Evolutionary conservation across 1,140 invertebrate genomes (phyloP).

Genomic region (Macrosteles quadrilineatus): DNA sequence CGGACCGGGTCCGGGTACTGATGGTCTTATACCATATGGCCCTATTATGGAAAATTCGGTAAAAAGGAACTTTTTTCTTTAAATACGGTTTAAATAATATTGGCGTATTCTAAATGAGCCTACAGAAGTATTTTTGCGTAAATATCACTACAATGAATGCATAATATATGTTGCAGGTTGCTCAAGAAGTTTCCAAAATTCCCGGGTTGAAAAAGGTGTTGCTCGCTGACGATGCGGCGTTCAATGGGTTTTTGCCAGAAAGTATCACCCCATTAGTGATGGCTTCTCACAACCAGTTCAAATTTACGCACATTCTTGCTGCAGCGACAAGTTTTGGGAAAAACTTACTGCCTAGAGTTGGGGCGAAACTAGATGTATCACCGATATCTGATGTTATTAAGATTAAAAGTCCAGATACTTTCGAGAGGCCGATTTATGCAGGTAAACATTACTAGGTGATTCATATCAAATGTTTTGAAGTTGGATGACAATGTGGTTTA

Average conservation of each 20-base stretch:
- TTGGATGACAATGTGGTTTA: too few species aligned
- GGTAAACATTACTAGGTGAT: too few species aligned
- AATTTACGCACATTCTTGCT: slow-evolving; percentile 92
- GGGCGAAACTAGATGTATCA: slow-evolving; percentile 92
- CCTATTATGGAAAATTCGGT: too few species aligned
- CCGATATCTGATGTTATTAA: slow-evolving; percentile 93
- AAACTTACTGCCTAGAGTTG: slow-evolving; percentile 87
- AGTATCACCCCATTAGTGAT: slow-evolving; percentile 83
- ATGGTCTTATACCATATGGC: too few species aligned
- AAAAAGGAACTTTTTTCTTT: too few species aligned
- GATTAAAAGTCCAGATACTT: slow-evolving; percentile 89
- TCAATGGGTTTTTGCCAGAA: slow-evolving; percentile 88
- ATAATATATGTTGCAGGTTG: slow-evolving; percentile 61
- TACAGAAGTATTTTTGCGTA: too few species aligned
- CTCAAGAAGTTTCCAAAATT: slow-evolving; percentile 78
- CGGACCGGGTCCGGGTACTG: too few species aligned
- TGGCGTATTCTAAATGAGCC: too few species aligned
- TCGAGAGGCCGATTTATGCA: slow-evolving; percentile 95
- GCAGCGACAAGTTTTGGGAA: slow-evolving; percentile 90
- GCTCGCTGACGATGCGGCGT: slow-evolving; percentile 83
- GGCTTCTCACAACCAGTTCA: slow-evolving; percentile 88
- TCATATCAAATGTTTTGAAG: too few species aligned
- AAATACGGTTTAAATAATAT: too few species aligned
- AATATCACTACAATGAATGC: too few species aligned
- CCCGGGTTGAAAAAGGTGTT: slow-evolving; percentile 82